Conservation (phyloP, 2,888 invertebrate genomes). For the Ditylenchus weischeri region DNA sequence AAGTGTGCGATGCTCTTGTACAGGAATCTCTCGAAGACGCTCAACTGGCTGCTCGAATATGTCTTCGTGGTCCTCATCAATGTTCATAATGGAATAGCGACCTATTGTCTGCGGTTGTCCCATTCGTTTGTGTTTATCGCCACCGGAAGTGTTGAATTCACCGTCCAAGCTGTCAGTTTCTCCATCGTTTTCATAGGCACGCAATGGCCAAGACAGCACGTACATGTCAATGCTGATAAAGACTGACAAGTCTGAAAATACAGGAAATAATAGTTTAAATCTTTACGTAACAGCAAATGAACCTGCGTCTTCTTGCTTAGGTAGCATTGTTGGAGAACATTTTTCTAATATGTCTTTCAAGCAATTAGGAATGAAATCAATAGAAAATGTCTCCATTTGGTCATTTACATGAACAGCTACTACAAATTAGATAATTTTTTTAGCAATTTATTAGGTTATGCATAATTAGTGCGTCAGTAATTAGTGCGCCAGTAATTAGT, state of each 20-base stretch:
- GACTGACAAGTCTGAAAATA: neutral
- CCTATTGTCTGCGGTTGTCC: slow-evolving; percentile 6
- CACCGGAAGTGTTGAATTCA: neutral
- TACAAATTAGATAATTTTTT: slow-evolving; percentile 29
- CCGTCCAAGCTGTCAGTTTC: neutral
- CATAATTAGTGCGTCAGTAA: too few relatives aligned
- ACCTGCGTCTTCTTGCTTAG: too few relatives aligned
- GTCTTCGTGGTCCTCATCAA: slow-evolving; percentile 14
- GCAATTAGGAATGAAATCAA: slow-evolving; percentile 35
- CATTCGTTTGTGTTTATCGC: neutral
- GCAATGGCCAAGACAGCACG: slow-evolving; percentile 41
- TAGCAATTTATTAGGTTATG: too few relatives aligned
- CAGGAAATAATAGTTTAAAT: neutral
- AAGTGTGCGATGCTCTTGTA: slow-evolving; percentile 19
- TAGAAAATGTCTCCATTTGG: slow-evolving; percentile 29
- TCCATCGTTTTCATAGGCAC: slow-evolving; percentile 12
- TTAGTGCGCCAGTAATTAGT: too few relatives aligned
- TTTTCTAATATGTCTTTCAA: slow-evolving; percentile 28
- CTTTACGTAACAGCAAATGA: neutral
- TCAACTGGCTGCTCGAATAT: slow-evolving; percentile 15
- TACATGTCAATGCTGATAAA: slow-evolving; percentile 34
- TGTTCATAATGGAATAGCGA: neutral
- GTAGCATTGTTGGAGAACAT: slow-evolving; percentile 13
- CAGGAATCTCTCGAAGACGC: slow-evolving; percentile 18
- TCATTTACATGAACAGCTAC: slow-evolving; percentile 24